A percentile compares a stretch with the other conserved stretches of the same genome.
These are phyloP conservation scores for Sebastes itinus DNA, from an alignment of 2,797 vertebrate species.

Conservation along the genomic window DNA sequence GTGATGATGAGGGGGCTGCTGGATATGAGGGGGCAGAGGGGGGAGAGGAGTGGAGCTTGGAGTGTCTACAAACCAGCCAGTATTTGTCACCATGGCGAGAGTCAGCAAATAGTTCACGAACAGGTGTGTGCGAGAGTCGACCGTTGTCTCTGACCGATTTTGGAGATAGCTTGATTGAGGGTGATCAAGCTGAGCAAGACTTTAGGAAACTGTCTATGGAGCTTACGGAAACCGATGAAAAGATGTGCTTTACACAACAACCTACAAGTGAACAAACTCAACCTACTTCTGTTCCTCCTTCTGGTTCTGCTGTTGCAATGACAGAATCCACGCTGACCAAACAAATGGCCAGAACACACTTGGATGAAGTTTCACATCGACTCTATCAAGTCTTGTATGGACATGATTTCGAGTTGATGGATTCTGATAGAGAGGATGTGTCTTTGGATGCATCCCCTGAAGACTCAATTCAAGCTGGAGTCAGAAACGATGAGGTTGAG, in stretches of 20 bases:
- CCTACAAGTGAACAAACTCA: constrained; percentile 20
- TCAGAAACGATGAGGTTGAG: constrained; percentile 27
- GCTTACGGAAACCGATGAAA: constrained; percentile 54
- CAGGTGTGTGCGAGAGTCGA: constrained; percentile 57
- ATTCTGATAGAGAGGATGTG: constrained; percentile 36
- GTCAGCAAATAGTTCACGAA: constrained; percentile 34
- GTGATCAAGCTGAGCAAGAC: constrained; percentile 78
- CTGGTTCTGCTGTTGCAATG: background rate
- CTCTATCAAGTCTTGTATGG: constrained; percentile 80
- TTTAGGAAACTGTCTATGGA: constrained; percentile 75
- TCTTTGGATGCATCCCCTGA: constrained; percentile 1
- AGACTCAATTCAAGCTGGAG: constrained; percentile 19
- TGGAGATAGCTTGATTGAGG: constrained; percentile 77
- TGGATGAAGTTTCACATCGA: constrained; percentile 73
- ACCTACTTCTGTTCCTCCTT: background rate
- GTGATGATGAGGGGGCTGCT: constrained; percentile 51
- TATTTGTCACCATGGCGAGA: constrained; percentile 46
- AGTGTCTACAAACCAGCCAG: constrained; percentile 58
- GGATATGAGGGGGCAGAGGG: constrained; percentile 51
- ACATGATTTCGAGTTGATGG: constrained; percentile 41
- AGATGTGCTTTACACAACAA: constrained; percentile 4
- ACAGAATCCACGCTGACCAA: constrained; percentile 4
- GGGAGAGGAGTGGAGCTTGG: constrained; percentile 68
- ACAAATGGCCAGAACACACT: constrained; percentile 39
- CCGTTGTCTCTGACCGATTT: constrained; percentile 75